phyloP scores from a whole-genome alignment of 2,888 invertebrate species.

The Drosophila basisetae region DNA sequence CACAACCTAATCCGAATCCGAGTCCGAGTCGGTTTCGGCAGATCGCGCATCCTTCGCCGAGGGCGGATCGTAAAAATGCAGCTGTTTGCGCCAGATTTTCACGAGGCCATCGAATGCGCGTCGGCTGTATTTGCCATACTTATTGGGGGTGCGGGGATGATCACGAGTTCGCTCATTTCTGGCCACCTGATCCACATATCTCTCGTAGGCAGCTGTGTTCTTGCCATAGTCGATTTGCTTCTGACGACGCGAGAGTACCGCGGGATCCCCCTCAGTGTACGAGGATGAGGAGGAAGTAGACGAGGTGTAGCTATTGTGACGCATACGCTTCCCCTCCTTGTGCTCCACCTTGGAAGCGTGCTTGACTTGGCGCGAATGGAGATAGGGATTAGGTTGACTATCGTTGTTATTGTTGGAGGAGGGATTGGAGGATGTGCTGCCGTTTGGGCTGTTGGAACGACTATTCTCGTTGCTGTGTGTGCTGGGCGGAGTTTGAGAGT shows the following conservation, averaged over 20 bases:
- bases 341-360: constrained; percentile 34
- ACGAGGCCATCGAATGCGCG: constrained; percentile 97
- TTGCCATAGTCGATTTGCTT: constrained; percentile 98
- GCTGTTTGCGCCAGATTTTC: constrained; percentile 93
- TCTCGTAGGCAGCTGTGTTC: constrained; percentile 94
- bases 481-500: constrained; percentile 79
- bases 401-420: constrained; percentile 27
- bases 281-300: constrained; percentile 80
- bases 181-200: constrained; percentile 89
- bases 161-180: constrained; percentile 88
- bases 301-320: constrained; percentile 81
- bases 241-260: constrained; percentile 91
- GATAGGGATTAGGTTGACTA: constrained; percentile 1
- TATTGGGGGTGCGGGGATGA: constrained; percentile 96
- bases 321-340: constrained; percentile 80
- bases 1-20: constrained; percentile 61
- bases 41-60: constrained; percentile 36
- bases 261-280: constrained; percentile 89
- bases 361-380: constrained; percentile 5
- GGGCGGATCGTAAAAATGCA: constrained; percentile 92
- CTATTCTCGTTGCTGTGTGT: constrained; percentile 72
- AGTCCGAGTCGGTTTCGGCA: constrained; percentile 55
- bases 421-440: constrained; percentile 49
- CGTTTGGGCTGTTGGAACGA: constrained; percentile 82
- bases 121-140: constrained; percentile 93